phyloP scores from a whole-genome alignment of 2,888 invertebrate species.

The Conchocele bisecta region DNA sequence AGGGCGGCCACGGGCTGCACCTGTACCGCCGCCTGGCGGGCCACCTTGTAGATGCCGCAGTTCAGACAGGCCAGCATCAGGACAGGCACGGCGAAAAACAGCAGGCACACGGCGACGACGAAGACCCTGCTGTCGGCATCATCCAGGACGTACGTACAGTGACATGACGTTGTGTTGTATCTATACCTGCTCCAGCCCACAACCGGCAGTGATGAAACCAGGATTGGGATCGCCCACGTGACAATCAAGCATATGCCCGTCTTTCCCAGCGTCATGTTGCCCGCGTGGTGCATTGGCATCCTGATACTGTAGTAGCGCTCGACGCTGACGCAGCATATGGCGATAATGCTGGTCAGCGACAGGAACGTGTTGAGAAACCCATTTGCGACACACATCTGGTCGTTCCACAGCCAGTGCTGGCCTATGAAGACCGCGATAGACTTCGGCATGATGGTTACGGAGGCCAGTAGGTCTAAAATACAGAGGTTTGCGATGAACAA shows the following conservation, averaged over 20 bases:
- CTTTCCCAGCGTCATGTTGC: slow-evolving; percentile 20
- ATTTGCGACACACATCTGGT: slow-evolving; percentile 8
- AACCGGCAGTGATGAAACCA: slow-evolving; percentile 21
- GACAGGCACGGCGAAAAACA: slow-evolving; percentile 20
- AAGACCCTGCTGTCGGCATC: too few relatives aligned
- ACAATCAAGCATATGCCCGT: neutral
- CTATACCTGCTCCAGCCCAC: slow-evolving; percentile 22
- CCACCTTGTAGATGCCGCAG: slow-evolving; percentile 22
- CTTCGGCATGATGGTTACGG: slow-evolving; percentile 22
- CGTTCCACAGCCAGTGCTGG: slow-evolving; percentile 16
- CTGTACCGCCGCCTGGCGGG: slow-evolving; percentile 11
- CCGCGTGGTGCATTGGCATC: slow-evolving; percentile 40
- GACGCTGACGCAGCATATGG: slow-evolving; percentile 29
- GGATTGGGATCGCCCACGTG: slow-evolving; percentile 9
- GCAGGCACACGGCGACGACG: neutral
- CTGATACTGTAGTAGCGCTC: slow-evolving; percentile 37
- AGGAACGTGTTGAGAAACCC: slow-evolving; percentile 30
- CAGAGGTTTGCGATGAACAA: slow-evolving; percentile 33
- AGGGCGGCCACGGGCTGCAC: slow-evolving; percentile 1
- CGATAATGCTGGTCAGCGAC: slow-evolving; percentile 13
- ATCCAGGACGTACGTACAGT: slow-evolving; percentile 14
- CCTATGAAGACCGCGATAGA: slow-evolving; percentile 5
- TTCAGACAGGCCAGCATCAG: slow-evolving; percentile 15
- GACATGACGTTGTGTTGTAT: neutral
- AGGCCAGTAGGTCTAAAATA: slow-evolving; percentile 20